A percentile compares a stretch with the other conserved stretches of the same genome.
Conservation (phyloP, 2,113 vertebrate genomes). For the Mesocricetus auratus region DNA sequence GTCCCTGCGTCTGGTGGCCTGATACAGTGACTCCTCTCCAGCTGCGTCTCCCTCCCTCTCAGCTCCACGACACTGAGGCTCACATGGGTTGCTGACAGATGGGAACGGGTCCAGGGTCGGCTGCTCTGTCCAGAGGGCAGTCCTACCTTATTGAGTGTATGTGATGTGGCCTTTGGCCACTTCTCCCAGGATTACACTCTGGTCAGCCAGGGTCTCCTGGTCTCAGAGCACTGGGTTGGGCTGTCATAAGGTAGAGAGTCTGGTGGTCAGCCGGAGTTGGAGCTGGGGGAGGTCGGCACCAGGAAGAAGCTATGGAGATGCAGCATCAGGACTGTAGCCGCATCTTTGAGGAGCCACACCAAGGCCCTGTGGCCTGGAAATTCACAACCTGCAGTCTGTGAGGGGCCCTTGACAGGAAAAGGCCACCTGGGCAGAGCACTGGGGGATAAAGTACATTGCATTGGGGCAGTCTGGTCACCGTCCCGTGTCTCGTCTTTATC, state of each 20-base stretch:
- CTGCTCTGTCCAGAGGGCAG: accelerated
- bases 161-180: not conserved
- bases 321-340: not conserved
- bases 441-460: too few species aligned
- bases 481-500: accelerated
- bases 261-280: not conserved
- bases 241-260: not conserved
- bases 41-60: not conserved
- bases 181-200: not conserved
- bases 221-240: not conserved
- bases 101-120: too few species aligned
- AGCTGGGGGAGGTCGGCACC: not conserved
- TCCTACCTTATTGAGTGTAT: too few species aligned
- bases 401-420: not conserved
- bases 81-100: accelerated
- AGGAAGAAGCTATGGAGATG: not conserved
- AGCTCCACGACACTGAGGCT: not conserved
- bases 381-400: accelerated
- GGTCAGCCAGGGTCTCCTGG: not conserved
- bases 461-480: not conserved
- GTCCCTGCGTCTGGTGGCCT: not conserved
- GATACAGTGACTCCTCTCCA: not conserved
- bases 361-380: not conserved
- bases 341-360: not conserved
- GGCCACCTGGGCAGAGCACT: not conserved